Evolutionary conservation across 1,140 invertebrate species (phyloP), one percentile per base, ranked within the genome.

Genomic region (Mercenaria mercenaria): DNA sequence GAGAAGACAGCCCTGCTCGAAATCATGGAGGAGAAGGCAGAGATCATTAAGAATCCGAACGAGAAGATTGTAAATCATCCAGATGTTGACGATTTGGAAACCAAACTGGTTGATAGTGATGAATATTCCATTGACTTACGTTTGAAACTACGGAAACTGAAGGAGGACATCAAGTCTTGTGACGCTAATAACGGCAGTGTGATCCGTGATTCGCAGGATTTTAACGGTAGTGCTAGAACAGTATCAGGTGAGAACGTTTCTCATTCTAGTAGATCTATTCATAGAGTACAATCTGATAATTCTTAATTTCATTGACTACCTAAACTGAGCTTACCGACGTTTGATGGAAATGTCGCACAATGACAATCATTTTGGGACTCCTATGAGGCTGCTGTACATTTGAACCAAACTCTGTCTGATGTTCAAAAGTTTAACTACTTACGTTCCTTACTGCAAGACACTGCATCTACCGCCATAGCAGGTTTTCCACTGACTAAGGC

Each of bases 361-460:
- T 87, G 84, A 67, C 84, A 87, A 41, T 32, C 69, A 13, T 87
- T 87, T 32, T 87, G 84, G 84, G 84, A 87, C 37, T 87, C 69
- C 23, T 87, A 77, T 52, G 72, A 87, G 34, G 74, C 72, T 23
- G 26, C 84, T 11, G 50, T 87, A 10, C 72, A 87, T 41, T 52
- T 26, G 11, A 77, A 47, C 23, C 15, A 47, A 47, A 47, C 43
- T 8, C 59, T 88, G 8, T 72, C 86, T 11, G 41, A 77, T 50
- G 84, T 87, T 0, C 50, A 87, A 50, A 77, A 77, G 32, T 64
- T 87, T 29, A 64, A 32, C 13, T 77, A 87, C 29, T 29, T 87
- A n/a, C 32, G 50, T 26, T 39, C 50, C 15, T 41, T 26, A 26
- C 59, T 67, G 13, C n/a, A 82, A 26, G 80, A 52, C 23, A 64